These are phyloP conservation scores for Aythya baeri DNA, from an alignment of 2,113 vertebrate species.

Conservation along the genomic window DNA sequence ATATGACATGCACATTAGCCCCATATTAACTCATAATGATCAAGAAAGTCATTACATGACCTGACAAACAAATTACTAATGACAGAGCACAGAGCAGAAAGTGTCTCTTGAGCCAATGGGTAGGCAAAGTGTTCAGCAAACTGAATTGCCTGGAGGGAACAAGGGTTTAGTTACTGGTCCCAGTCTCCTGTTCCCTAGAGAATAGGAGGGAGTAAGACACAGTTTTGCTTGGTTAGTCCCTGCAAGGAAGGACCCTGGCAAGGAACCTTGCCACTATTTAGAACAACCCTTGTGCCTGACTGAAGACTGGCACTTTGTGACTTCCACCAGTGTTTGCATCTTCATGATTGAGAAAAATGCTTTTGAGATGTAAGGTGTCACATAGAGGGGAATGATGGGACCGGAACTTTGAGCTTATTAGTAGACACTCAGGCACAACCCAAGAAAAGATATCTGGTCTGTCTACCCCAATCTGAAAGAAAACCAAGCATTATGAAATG, in stretches of 20 bases:
- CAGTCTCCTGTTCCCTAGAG: not conserved
- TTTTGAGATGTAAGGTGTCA: not conserved
- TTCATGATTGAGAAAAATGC: not conserved
- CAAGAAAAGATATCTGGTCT: not conserved
- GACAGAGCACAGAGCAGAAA: not conserved
- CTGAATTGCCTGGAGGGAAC: not conserved
- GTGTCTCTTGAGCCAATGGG: not conserved
- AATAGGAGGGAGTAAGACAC: not conserved
- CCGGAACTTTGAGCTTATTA: not conserved
- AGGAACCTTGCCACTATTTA: not conserved
- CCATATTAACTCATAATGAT: constrained; percentile 48
- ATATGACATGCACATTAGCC: constrained; percentile 38
- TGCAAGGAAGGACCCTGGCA: not conserved
- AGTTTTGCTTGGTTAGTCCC: not conserved
- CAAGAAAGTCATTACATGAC: constrained; percentile 34
- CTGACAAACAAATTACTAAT: constrained; percentile 56
- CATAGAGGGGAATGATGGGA: not conserved
- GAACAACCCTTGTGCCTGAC: not conserved
- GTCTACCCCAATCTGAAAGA: not conserved
- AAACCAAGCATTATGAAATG: not conserved
- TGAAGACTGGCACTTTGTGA: not conserved
- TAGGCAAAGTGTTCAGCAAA: not conserved
- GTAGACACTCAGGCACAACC: not conserved
- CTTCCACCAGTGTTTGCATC: not conserved
- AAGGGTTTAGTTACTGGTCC: not conserved